Evolutionary conservation across 2,113 vertebrate genomes (phyloP).

Genomic region (Chunga burmeisteri): DNA sequence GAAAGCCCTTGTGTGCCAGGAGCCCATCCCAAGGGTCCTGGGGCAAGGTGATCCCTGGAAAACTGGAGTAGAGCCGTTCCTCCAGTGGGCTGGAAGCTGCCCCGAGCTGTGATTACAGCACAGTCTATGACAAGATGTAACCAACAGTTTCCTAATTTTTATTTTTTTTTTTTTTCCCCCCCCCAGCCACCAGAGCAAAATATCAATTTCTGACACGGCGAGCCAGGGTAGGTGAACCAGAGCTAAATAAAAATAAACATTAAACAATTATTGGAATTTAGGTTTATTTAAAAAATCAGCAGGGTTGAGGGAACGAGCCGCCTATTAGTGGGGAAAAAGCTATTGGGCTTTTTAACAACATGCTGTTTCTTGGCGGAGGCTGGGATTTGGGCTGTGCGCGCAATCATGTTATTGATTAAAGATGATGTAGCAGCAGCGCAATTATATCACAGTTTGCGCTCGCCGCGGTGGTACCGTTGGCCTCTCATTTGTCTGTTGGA

Average conservation of each 20-base stretch:
- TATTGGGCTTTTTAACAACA: conserved; percentile 73
- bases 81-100: accelerated
- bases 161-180: not conserved
- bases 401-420: conserved; percentile 74
- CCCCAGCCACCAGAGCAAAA: conserved; percentile 38
- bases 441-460: conserved; percentile 69
- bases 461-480: not conserved
- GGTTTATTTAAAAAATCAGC: conserved; percentile 80
- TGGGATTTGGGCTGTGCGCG: conserved; percentile 54
- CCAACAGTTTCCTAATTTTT: conserved; percentile 9
- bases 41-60: not conserved
- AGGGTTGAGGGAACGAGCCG: conserved; percentile 72
- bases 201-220: conserved; percentile 72
- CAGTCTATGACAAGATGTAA: not conserved
- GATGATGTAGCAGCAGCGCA: conserved; percentile 71
- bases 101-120: accelerated
- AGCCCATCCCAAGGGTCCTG: not conserved
- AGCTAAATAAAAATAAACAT: conserved; percentile 81
- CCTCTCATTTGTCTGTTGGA: conserved; percentile 55
- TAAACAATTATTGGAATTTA: conserved; percentile 84
- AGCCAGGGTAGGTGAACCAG: conserved; percentile 72
- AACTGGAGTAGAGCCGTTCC: not conserved
- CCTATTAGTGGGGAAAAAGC: conserved; percentile 69
- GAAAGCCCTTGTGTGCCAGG: not conserved
- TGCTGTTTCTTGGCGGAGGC: conserved; percentile 73